These are phyloP conservation scores for Malacoraja senta DNA, from an alignment of 2,797 vertebrate species.

Conservation along the genomic window DNA sequence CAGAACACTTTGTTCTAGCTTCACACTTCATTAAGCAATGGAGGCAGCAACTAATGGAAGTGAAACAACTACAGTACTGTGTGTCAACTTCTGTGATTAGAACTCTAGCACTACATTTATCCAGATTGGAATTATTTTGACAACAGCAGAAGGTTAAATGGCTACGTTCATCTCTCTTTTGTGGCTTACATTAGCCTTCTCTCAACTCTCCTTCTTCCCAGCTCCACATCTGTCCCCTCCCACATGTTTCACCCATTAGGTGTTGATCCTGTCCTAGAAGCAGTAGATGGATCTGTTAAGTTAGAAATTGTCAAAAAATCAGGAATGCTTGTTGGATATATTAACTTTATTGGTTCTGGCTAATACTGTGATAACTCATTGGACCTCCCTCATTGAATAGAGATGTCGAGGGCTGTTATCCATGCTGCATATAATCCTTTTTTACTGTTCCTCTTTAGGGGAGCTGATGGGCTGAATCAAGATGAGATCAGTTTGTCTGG, in stretches of 20 bases:
- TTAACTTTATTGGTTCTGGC: not conserved
- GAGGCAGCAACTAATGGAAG: not conserved
- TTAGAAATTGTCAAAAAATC: not conserved
- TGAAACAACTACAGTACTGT: not conserved
- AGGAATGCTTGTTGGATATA: not conserved
- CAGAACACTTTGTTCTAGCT: constrained; percentile 5
- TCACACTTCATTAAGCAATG: constrained; percentile 7
- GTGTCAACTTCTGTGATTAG: not conserved
- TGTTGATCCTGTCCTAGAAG: not conserved
- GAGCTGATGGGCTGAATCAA: too few relatives aligned
- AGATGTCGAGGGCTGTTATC: not conserved
- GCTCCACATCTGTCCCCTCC: too few relatives aligned
- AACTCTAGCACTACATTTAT: not conserved
- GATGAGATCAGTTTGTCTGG: too few relatives aligned
- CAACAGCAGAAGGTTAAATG: not conserved
- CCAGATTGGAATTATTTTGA: not conserved
- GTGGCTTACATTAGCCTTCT: not conserved
- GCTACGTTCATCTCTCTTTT: not conserved
- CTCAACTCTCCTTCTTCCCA: not conserved
- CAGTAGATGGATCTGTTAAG: not conserved
- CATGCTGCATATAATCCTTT: not conserved
- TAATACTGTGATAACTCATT: not conserved
- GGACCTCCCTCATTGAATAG: not conserved
- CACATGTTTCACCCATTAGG: too few relatives aligned
- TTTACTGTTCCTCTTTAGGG: not conserved